Percentiles rank a stretch among this genome's conserved stretches.
Conservation (phyloP, 2,888 invertebrate genomes). For the Torymus texanus region DNA sequence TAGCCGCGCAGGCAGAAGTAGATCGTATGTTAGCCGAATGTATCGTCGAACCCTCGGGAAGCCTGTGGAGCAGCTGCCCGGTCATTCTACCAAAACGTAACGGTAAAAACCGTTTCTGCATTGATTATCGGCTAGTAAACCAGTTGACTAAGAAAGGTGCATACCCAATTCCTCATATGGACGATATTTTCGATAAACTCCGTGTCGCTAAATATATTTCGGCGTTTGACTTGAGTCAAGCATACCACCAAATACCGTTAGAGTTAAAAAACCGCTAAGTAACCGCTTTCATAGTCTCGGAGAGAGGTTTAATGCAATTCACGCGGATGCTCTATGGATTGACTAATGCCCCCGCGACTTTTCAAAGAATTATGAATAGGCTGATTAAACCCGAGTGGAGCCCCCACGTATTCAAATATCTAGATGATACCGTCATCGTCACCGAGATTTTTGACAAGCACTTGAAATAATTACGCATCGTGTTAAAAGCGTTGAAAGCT, state of each 20-base stretch:
- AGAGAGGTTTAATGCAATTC: too few species aligned
- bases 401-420: not conserved
- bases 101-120: too few species aligned
- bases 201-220: too few species aligned
- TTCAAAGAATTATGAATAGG: too few species aligned
- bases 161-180: too few species aligned
- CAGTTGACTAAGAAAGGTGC: too few species aligned
- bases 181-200: too few species aligned
- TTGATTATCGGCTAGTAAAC: slow-evolving; percentile 58
- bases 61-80: not conserved
- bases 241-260: slow-evolving; percentile 63
- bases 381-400: too few species aligned
- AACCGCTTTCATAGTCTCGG: slow-evolving; percentile 66
- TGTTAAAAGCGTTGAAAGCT: not conserved
- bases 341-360: not conserved
- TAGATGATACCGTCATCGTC: not conserved
- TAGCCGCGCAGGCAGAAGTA: not conserved
- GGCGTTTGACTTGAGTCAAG: too few species aligned
- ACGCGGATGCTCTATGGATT: not conserved
- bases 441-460: not conserved
- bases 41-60: not conserved
- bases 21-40: not conserved
- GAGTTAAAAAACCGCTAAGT: slow-evolving; percentile 55
- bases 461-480: too few species aligned
- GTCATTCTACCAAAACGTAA: not conserved